phyloP scores from a whole-genome alignment of 2,888 invertebrate genomes.

The Caenorhabditis sp. region DNA sequence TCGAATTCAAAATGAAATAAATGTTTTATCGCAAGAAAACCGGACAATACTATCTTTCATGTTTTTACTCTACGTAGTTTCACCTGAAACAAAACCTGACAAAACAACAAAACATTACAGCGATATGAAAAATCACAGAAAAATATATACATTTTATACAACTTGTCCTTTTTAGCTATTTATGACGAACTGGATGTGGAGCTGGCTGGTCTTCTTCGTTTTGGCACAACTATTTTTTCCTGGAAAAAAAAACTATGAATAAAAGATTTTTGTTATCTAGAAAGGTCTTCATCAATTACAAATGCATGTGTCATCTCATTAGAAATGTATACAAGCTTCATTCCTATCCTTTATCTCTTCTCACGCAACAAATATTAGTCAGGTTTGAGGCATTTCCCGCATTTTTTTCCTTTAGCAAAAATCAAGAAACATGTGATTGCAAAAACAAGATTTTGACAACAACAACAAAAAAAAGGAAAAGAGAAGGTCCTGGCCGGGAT shows the following conservation, averaged over 20 bases:
- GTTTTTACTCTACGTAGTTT: not conserved
- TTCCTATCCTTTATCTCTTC: not conserved
- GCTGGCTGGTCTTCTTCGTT: slow-evolving; percentile 34
- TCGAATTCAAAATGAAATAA: not conserved
- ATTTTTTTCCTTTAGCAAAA: slow-evolving; percentile 5
- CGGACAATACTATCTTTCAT: not conserved
- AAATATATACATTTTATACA: not conserved
- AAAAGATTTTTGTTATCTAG: not conserved
- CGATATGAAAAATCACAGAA: slow-evolving; percentile 2
- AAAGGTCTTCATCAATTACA: slow-evolving; percentile 2
- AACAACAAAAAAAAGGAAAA: slow-evolving; percentile 5
- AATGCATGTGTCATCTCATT: slow-evolving; percentile 11
- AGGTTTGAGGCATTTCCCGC: slow-evolving; percentile 20
- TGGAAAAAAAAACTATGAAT: slow-evolving; percentile 9
- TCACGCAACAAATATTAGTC: slow-evolving; percentile 23
- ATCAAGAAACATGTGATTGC: too few species aligned
- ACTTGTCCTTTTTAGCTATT: not conserved
- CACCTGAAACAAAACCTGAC: slow-evolving; percentile 9
- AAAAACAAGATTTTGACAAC: slow-evolving; percentile 2
- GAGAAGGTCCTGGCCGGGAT: slow-evolving; percentile 53
- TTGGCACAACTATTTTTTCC: slow-evolving; percentile 37
- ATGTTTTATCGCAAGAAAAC: not conserved
- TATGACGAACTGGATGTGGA: slow-evolving; percentile 35
- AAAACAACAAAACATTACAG: not conserved
- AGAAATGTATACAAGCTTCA: slow-evolving; percentile 9